phyloP scores from a whole-genome alignment of 2,888 invertebrate species.

The Chelonus formosanus region DNA sequence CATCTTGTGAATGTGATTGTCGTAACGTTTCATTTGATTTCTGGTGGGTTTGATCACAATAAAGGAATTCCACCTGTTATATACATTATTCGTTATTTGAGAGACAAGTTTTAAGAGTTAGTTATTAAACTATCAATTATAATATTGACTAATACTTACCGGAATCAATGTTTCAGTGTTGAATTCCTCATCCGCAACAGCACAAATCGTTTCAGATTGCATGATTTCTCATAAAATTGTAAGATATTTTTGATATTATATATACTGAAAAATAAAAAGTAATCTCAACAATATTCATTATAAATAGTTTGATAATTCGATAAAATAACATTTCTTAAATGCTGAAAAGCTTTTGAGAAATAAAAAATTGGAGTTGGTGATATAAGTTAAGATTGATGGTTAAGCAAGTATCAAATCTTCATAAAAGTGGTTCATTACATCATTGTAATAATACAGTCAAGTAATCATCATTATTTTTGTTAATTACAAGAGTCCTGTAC shows the following conservation, averaged over 20 bases:
- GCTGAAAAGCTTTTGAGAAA: too few relatives aligned
- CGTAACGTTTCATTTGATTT: neutral
- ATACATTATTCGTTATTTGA: neutral
- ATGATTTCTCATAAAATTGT: slow-evolving; percentile 43
- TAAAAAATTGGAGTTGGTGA: too few relatives aligned
- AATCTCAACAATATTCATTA: neutral
- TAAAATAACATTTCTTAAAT: too few relatives aligned
- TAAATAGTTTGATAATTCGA: too few relatives aligned
- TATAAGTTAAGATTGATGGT: too few relatives aligned
- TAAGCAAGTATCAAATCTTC: too few relatives aligned
- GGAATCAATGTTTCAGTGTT: slow-evolving; percentile 65
- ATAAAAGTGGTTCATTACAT: too few relatives aligned
- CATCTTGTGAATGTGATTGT: slow-evolving; percentile 54
- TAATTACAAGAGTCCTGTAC: neutral
- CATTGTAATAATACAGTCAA: neutral
- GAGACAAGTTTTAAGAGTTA: neutral
- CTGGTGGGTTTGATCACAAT: slow-evolving; percentile 50
- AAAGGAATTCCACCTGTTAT: slow-evolving; percentile 54
- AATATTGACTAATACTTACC: slow-evolving; percentile 52
- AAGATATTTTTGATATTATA: slow-evolving; percentile 8
- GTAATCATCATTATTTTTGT: neutral
- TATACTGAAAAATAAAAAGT: slow-evolving; percentile 46
- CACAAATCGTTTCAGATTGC: slow-evolving; percentile 62
- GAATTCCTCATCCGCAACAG: slow-evolving; percentile 59
- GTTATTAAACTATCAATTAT: neutral